phyloP scores from a whole-genome alignment of 2,888 invertebrate genomes.

The Meliscaeva auricollis region DNA sequence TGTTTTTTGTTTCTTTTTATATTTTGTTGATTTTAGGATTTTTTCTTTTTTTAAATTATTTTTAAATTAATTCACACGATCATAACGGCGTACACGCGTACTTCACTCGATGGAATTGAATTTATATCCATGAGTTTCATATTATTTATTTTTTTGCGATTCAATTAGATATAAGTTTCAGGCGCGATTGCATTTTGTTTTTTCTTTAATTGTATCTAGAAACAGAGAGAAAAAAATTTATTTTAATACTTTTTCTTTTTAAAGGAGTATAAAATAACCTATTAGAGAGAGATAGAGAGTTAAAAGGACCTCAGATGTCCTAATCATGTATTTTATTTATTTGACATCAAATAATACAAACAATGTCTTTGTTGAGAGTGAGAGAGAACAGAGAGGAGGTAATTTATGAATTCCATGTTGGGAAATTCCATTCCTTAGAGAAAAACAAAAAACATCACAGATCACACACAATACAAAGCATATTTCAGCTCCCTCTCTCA shows the following conservation, averaged over 20 bases:
- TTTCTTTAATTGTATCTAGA: conserved; percentile 49
- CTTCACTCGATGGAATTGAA: conserved; percentile 71
- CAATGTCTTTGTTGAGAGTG: not conserved
- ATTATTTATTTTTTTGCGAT: conserved; percentile 51
- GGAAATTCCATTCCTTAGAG: conserved; percentile 68
- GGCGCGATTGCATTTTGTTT: conserved; percentile 31
- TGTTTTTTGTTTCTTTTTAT: conserved; percentile 12
- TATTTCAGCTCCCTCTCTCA: not conserved
- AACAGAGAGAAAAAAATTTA: conserved; percentile 43
- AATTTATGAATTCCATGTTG: conserved; percentile 41
- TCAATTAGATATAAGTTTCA: conserved; percentile 55
- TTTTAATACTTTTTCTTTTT: conserved; percentile 23
- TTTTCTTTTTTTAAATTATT: conserved; percentile 15
- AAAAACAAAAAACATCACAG: conserved; percentile 53
- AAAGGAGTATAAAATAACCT: not conserved
- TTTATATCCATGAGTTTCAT: conserved; percentile 73
- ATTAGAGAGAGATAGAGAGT: not conserved
- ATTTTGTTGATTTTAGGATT: conserved; percentile 48
- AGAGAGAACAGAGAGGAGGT: not conserved
- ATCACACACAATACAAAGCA: too few relatives aligned
- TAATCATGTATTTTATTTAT: conserved; percentile 3
- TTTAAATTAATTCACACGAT: conserved; percentile 53
- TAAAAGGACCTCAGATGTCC: conserved; percentile 14
- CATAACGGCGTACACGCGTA: conserved; percentile 69
- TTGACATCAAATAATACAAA: conserved; percentile 4